A percentile compares a stretch with the other conserved stretches of the same genome.
phyloP scores from a whole-genome alignment of 1,140 invertebrate genomes.

The Sminthurides bifidus region DNA sequence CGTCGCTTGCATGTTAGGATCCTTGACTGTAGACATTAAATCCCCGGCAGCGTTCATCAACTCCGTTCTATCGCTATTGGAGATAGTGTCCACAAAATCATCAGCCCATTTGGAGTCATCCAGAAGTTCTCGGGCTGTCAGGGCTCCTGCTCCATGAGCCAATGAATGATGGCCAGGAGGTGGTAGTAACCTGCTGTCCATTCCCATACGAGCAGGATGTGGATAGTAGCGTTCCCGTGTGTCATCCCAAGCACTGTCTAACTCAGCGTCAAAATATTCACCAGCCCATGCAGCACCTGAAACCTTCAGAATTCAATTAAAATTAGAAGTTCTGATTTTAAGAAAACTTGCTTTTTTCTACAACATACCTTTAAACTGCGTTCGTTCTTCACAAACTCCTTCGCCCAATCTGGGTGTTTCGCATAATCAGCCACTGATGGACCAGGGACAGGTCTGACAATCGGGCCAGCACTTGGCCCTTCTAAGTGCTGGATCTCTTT shows the following conservation, averaged over 20 bases:
- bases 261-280: slow-evolving; percentile 17
- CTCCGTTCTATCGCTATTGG: slow-evolving; percentile 12
- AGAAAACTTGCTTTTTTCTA: too few relatives aligned
- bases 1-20: slow-evolving; percentile 22
- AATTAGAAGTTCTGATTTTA: too few relatives aligned
- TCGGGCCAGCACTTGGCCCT: background rate
- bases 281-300: slow-evolving; percentile 13
- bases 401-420: slow-evolving; percentile 9
- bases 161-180: background rate
- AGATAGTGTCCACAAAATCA: slow-evolving; percentile 4
- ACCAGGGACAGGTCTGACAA: background rate
- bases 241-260: slow-evolving; percentile 22
- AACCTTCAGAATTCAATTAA: slow-evolving; percentile 2
- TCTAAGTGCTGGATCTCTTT: slow-evolving; percentile 25
- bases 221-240: background rate
- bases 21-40: slow-evolving; percentile 14
- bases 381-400: slow-evolving; percentile 19
- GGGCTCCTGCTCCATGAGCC: background rate
- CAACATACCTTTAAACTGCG: slow-evolving; percentile 3
- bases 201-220: background rate
- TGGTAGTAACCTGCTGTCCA: background rate
- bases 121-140: slow-evolving; percentile 21
- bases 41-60: slow-evolving; percentile 21
- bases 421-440: slow-evolving; percentile 14
- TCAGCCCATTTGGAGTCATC: slow-evolving; percentile 24